phyloP scores from a whole-genome alignment of 2,797 vertebrate species.

The Xenentodon cancila region DNA sequence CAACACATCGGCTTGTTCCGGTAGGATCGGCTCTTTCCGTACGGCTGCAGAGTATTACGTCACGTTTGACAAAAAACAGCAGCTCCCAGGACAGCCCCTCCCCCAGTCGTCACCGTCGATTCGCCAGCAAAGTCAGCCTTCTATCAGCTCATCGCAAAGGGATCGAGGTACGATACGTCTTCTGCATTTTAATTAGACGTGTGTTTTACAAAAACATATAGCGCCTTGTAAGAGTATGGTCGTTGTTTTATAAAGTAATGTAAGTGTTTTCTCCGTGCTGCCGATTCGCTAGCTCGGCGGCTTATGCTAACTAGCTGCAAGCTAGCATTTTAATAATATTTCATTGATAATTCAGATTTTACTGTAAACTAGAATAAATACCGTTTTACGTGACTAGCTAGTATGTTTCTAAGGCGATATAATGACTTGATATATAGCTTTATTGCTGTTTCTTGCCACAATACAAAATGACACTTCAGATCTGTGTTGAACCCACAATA shows the following conservation, averaged over 20 bases:
- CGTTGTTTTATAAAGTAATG: neutral
- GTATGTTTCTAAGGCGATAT: too few relatives aligned
- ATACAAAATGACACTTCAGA: too few relatives aligned
- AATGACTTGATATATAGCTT: too few relatives aligned
- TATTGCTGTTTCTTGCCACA: too few relatives aligned
- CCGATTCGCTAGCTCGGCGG: constrained; percentile 20
- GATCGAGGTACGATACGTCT: constrained; percentile 33
- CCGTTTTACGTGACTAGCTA: too few relatives aligned
- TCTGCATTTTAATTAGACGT: neutral
- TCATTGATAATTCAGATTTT: neutral
- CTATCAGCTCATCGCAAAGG: constrained; percentile 2
- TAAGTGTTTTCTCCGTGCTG: neutral
- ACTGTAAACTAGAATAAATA: too few relatives aligned
- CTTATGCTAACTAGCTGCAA: constrained; percentile 32
- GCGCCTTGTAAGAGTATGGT: neutral
- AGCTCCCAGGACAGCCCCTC: neutral
- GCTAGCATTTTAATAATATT: constrained; percentile 5
- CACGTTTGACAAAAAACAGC: neutral
- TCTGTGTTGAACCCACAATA: too few relatives aligned
- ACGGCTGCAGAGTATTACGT: constrained; percentile 1
- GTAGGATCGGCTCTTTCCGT: neutral
- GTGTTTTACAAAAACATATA: neutral
- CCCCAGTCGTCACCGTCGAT: neutral
- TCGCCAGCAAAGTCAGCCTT: neutral
- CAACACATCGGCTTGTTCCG: neutral